Percentiles rank a stretch among this genome's conserved stretches.
phyloP scores from a whole-genome alignment of 2,888 invertebrate genomes.

The Ischnura elegans region DNA sequence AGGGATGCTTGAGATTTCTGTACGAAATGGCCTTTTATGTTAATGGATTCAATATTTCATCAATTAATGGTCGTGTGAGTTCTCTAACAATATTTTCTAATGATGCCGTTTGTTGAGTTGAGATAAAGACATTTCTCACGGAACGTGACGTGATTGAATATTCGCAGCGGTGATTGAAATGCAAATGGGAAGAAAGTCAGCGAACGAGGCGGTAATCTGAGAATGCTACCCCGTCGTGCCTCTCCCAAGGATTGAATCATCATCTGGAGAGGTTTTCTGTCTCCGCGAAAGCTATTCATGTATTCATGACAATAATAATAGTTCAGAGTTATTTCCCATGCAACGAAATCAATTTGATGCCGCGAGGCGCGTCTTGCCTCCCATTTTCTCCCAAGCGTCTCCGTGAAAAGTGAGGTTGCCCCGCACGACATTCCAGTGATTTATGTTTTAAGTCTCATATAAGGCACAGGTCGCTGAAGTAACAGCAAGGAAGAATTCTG shows the following conservation, averaged over 20 bases:
- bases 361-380: background rate
- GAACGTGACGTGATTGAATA: background rate
- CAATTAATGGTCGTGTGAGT: no score
- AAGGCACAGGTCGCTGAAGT: no score
- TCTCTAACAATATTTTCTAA: background rate
- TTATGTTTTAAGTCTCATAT: no score
- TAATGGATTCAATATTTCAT: no score
- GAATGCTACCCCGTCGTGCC: background rate
- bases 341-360: background rate
- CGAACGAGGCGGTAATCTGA: background rate
- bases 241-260: background rate
- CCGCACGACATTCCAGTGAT: background rate
- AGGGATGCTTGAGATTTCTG: no score
- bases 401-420: background rate
- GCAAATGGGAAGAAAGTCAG: background rate
- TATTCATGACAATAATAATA: slow-evolving; percentile 7
- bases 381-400: background rate
- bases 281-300: background rate
- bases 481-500: no score
- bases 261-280: background rate
- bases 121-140: background rate
- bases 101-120: background rate
- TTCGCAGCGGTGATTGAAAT: background rate
- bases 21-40: no score
- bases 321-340: background rate